A percentile compares a stretch with the other conserved stretches of the same genome.
Conservation (phyloP, 2,113 vertebrate genomes). For the Lamprologus sp. region DNA sequence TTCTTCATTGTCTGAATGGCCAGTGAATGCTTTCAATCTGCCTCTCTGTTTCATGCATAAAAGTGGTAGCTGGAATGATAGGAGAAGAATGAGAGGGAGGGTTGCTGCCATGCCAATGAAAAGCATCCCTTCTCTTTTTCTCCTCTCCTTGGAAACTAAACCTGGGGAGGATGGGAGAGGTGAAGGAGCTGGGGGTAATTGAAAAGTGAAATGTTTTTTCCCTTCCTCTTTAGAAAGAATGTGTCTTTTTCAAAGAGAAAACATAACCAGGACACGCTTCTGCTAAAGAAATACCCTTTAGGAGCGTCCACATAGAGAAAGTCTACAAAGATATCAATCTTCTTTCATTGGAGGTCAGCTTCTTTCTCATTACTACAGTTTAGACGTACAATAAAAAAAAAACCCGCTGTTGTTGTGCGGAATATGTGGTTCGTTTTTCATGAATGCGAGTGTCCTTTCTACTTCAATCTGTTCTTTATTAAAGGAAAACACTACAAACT, state of each 20-base stretch:
- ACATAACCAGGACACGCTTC: conserved; percentile 46
- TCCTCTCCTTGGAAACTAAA: conserved; percentile 62
- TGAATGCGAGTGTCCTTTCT: not conserved
- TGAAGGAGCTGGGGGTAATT: conserved; percentile 73
- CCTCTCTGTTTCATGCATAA: conserved; percentile 99
- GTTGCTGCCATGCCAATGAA: conserved; percentile 82
- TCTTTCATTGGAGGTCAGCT: conserved; percentile 15
- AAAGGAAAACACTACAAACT: not conserved
- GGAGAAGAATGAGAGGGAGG: conserved; percentile 83
- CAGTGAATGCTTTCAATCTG: conserved; percentile 99
- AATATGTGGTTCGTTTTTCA: not conserved
- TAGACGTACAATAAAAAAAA: not conserved
- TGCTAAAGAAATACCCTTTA: conserved; percentile 31
- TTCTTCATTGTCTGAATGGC: conserved; percentile 99
- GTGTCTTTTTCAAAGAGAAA: conserved; percentile 61
- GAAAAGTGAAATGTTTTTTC: conserved; percentile 71
- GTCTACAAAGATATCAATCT: conserved; percentile 33
- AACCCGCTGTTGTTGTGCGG: not conserved
- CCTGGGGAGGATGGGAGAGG: conserved; percentile 53
- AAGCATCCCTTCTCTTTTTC: conserved; percentile 68
- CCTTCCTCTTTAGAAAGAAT: conserved; percentile 53
- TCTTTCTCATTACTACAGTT: conserved; percentile 39
- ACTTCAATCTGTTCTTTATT: not conserved
- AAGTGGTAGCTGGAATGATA: conserved; percentile 85
- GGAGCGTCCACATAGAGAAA: not conserved